phyloP scores from a whole-genome alignment of 2,888 invertebrate genomes.

The Athrips mouffetella region DNA sequence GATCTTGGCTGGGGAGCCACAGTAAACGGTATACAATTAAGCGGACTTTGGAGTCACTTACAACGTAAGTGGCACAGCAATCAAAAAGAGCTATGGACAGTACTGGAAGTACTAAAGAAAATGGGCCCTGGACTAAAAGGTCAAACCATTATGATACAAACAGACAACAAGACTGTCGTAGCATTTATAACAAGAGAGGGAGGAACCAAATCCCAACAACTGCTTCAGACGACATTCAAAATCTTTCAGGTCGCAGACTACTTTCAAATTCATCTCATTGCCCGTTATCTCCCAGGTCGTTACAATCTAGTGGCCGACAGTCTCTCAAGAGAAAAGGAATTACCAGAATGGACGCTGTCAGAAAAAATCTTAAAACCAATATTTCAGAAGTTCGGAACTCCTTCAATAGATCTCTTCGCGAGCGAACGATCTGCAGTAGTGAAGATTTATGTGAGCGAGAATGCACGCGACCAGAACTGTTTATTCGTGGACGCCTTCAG shows the following conservation, averaged over 20 bases:
- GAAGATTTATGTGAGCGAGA: slow-evolving; percentile 20
- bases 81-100: slow-evolving; percentile 15
- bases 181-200: slow-evolving; percentile 27
- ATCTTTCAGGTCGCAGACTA: slow-evolving; percentile 14
- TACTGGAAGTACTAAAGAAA: slow-evolving; percentile 1
- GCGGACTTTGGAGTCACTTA: slow-evolving; percentile 10
- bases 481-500: slow-evolving; percentile 24
- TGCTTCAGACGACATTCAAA: slow-evolving; percentile 15
- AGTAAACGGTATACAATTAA: slow-evolving; percentile 8
- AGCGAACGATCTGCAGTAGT: slow-evolving; percentile 22
- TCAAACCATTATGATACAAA: slow-evolving; percentile 6
- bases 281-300: slow-evolving; percentile 23
- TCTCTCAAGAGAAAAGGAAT: slow-evolving; percentile 18
- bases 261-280: slow-evolving; percentile 14
- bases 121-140: background rate
- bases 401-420: slow-evolving; percentile 25
- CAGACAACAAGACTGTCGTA: slow-evolving; percentile 21
- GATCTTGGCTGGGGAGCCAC: slow-evolving; percentile 18
- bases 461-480: slow-evolving; percentile 12
- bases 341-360: no score
- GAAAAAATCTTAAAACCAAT: no score
- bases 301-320: slow-evolving; percentile 25
- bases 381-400: slow-evolving; percentile 18
- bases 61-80: slow-evolving; percentile 21
- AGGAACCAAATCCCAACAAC: slow-evolving; percentile 22